These are phyloP conservation scores for Carollia perspicillata DNA, from an alignment of 2,113 vertebrate species.

Conservation along the genomic window DNA sequence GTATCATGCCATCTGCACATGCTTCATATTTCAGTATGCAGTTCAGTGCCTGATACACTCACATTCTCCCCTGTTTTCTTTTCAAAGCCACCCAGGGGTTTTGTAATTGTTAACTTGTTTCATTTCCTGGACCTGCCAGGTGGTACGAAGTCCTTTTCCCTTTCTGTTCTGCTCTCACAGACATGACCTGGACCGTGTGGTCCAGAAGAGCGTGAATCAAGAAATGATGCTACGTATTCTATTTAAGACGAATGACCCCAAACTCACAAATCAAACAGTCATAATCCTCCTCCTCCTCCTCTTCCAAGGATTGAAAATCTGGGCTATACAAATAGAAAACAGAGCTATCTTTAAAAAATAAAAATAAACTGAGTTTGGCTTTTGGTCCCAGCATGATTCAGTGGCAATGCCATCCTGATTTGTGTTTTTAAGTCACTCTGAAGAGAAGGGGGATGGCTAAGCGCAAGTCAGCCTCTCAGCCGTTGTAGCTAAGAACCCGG, in stretches of 20 bases:
- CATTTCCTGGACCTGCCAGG: background rate
- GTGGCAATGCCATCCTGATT: background rate
- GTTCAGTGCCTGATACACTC: background rate
- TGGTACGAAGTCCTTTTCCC: background rate
- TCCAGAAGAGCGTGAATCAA: background rate
- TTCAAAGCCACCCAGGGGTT: background rate
- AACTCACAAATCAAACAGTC: background rate
- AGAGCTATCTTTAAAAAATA: background rate
- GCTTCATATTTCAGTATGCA: background rate
- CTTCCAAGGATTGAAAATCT: background rate
- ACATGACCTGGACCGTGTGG: background rate
- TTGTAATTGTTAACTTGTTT: background rate
- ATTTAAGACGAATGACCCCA: background rate
- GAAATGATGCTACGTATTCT: background rate
- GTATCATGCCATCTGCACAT: background rate
- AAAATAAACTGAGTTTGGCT: background rate
- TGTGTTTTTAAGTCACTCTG: constrained; percentile 9
- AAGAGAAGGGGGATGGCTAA: background rate
- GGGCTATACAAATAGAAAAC: background rate
- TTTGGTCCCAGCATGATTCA: background rate
- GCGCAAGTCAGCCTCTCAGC: background rate
- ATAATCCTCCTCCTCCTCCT: too few species aligned
- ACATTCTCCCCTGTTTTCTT: background rate
- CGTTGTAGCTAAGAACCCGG: background rate
- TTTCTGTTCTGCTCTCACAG: background rate